phyloP scores from a whole-genome alignment of 2,797 vertebrate genomes.

The Alauda arvensis region DNA sequence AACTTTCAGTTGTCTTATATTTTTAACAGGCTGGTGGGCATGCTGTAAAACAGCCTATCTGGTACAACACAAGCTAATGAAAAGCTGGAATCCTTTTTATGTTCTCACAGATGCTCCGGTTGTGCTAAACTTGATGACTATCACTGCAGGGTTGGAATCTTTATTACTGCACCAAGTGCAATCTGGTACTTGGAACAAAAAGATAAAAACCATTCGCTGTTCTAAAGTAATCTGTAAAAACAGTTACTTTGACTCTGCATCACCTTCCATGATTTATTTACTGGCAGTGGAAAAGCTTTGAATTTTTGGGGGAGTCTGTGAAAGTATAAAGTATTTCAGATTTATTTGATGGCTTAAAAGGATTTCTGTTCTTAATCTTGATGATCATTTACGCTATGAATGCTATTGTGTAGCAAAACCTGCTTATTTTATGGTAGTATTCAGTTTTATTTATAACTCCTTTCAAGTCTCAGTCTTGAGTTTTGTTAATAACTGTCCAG shows the following conservation, averaged over 20 bases:
- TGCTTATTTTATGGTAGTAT: constrained; percentile 21
- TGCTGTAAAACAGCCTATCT: constrained; percentile 57
- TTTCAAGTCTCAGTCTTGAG: background rate
- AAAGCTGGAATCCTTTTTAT: constrained; percentile 71
- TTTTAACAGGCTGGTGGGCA: constrained; percentile 49
- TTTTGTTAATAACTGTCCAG: background rate
- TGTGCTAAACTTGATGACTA: constrained; percentile 66
- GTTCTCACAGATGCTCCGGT: constrained; percentile 54
- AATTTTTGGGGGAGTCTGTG: constrained; percentile 32
- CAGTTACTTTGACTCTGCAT: constrained; percentile 46
- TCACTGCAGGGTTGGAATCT: constrained; percentile 67
- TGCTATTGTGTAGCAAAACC: constrained; percentile 1
- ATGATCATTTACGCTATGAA: background rate
- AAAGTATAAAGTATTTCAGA: constrained; percentile 22
- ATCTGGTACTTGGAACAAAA: constrained; percentile 67
- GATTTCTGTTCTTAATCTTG: constrained; percentile 30
- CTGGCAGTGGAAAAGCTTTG: constrained; percentile 40
- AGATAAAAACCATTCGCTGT: constrained; percentile 60
- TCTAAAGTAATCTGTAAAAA: constrained; percentile 65
- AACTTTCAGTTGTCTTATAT: constrained; percentile 29
- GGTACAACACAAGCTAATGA: constrained; percentile 51
- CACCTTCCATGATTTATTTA: constrained; percentile 58
- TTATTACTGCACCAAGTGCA: constrained; percentile 70
- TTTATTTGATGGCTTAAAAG: constrained; percentile 48
- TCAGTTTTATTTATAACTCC: constrained; percentile 10